These are phyloP conservation scores for Cricetomys ansorgei DNA, from an alignment of 2,113 vertebrate genomes.

Conservation along the genomic window DNA sequence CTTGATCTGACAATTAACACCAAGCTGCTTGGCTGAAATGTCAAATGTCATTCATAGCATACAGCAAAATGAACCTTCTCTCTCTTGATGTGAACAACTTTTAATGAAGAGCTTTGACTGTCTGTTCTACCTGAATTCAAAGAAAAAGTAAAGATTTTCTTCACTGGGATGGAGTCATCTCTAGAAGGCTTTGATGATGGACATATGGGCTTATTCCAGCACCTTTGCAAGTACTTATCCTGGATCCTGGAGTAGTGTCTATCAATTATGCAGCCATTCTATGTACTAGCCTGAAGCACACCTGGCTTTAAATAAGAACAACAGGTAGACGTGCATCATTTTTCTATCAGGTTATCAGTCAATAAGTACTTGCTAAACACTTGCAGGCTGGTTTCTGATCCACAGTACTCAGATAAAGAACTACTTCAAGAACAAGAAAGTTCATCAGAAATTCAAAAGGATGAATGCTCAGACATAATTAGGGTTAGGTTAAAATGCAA, in stretches of 20 bases:
- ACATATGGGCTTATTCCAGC: rapidly evolving
- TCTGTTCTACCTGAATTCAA: not conserved
- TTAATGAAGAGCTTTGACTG: not conserved
- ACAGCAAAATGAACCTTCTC: not conserved
- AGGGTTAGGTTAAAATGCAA: not conserved
- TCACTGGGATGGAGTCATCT: rapidly evolving
- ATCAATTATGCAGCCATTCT: rapidly evolving
- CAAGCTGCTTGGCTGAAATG: not conserved
- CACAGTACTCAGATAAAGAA: not conserved
- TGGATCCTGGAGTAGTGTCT: rapidly evolving
- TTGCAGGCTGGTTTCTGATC: no score
- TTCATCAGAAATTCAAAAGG: not conserved
- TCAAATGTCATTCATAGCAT: not conserved
- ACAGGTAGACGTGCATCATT: not conserved
- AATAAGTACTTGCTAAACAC: not conserved
- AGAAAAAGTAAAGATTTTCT: not conserved
- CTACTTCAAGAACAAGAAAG: not conserved
- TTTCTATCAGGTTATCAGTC: not conserved
- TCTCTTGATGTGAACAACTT: not conserved
- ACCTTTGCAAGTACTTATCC: rapidly evolving
- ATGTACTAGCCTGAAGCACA: rapidly evolving
- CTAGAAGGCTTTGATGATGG: rapidly evolving
- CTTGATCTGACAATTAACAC: no score
- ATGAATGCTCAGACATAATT: not conserved
- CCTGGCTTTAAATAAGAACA: rapidly evolving